A percentile compares a stretch with the other conserved stretches of the same genome.
Evolutionary conservation across 1,140 invertebrate species (phyloP).

Genomic region (Drosophila takahashii): DNA sequence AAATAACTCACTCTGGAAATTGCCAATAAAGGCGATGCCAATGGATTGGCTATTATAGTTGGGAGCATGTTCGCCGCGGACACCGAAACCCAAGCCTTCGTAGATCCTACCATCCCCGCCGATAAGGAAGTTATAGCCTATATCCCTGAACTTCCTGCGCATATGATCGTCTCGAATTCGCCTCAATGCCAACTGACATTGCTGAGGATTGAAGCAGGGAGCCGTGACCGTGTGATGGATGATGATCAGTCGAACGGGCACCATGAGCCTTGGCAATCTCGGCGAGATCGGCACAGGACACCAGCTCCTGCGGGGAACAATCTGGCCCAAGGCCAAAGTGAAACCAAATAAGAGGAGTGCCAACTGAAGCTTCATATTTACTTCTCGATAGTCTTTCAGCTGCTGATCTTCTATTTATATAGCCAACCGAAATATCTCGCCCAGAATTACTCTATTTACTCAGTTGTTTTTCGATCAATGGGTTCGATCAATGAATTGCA

Average conservation of each 20-base stretch:
- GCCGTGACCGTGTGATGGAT: slow-evolving; percentile 45
- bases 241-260: slow-evolving; percentile 25
- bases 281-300: slow-evolving; percentile 31
- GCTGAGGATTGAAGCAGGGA: slow-evolving; percentile 23
- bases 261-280: slow-evolving; percentile 20
- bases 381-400: not conserved
- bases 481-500: slow-evolving; percentile 19
- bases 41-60: slow-evolving; percentile 88
- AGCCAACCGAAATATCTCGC: slow-evolving; percentile 1
- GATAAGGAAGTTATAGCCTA: slow-evolving; percentile 87
- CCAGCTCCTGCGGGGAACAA: slow-evolving; percentile 30
- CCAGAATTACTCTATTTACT: slow-evolving; percentile 22
- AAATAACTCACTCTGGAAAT: slow-evolving; percentile 73
- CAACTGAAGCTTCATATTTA: slow-evolving; percentile 32
- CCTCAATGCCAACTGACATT: slow-evolving; percentile 85
- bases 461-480: slow-evolving; percentile 43
- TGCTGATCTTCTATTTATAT: slow-evolving; percentile 24
- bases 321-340: slow-evolving; percentile 22
- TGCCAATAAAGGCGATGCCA: slow-evolving; percentile 87
- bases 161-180: slow-evolving; percentile 88
- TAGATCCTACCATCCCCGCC: slow-evolving; percentile 86
- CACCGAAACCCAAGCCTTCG: slow-evolving; percentile 87
- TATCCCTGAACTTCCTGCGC: slow-evolving; percentile 88
- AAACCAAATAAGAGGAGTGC: slow-evolving; percentile 1
- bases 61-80: slow-evolving; percentile 88